These are phyloP conservation scores for Neomorphus geoffroyi DNA, from an alignment of 2,797 vertebrate genomes.

Conservation along the genomic window DNA sequence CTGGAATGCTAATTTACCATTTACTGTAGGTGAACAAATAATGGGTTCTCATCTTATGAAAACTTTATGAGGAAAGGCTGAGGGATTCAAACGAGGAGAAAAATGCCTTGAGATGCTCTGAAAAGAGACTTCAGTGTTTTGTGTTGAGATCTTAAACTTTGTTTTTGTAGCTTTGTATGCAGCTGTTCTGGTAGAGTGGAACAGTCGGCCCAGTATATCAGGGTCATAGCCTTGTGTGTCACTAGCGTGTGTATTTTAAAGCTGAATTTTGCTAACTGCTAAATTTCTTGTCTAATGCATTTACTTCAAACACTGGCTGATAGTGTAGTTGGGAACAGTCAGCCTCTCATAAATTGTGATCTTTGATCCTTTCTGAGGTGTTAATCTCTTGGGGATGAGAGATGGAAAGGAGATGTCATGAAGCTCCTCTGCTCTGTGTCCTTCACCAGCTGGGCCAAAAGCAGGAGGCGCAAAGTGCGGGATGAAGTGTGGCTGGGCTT, in stretches of 20 bases:
- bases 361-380: background rate
- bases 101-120: background rate
- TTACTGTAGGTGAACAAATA: slow-evolving; percentile 5
- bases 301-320: background rate
- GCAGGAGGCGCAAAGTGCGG: background rate
- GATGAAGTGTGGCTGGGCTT: background rate
- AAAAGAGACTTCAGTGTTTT: background rate
- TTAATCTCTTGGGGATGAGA: background rate
- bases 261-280: background rate
- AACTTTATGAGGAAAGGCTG: background rate
- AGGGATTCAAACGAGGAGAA: background rate
- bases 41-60: background rate
- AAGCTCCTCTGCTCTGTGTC: background rate
- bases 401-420: background rate
- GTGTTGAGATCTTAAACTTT: background rate
- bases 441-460: background rate
- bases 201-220: background rate
- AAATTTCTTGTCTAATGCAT: background rate
- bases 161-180: background rate
- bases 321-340: background rate
- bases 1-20: background rate
- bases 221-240: background rate
- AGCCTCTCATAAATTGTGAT: background rate
- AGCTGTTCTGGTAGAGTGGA: background rate
- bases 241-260: background rate